Evolutionary conservation across 1,140 invertebrate species (phyloP).

Genomic region (Portunus trituberculatus): DNA sequence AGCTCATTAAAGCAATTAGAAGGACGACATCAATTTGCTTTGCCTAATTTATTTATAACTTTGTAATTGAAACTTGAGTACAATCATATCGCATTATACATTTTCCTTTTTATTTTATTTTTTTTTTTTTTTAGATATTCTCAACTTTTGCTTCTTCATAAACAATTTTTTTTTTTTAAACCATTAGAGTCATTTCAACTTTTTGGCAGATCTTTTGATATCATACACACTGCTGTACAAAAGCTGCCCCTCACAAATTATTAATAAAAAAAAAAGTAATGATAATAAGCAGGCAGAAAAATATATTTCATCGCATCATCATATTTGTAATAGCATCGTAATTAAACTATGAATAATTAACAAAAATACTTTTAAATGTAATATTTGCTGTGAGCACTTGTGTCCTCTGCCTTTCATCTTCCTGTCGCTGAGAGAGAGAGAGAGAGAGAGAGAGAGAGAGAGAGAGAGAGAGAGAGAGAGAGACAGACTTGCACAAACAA

Average conservation of each 20-base stretch:
- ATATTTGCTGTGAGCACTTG: background rate
- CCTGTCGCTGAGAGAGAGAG: background rate
- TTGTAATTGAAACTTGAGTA: no score
- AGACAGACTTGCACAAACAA: background rate
- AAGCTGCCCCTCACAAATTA: background rate
- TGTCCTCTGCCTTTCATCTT: background rate
- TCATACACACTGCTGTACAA: background rate
- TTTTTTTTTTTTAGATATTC: no score
- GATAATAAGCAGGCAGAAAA: background rate
- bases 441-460: background rate
- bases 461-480: no score
- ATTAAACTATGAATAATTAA: slow-evolving; percentile 25
- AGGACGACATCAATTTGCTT: no score
- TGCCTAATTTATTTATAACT: no score
- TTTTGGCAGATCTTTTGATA: background rate
- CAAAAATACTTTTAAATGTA: background rate
- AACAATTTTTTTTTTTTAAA: no score
- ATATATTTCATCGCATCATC: slow-evolving; percentile 1
- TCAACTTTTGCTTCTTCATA: no score
- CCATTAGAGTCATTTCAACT: no score
- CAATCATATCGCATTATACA: no score
- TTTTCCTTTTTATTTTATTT: no score
- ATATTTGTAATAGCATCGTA: slow-evolving; percentile 4
- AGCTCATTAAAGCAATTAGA: no score
- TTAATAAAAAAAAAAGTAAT: background rate